These are phyloP conservation scores for Drosophila subobscura DNA, from an alignment of 1,140 invertebrate genomes.

Conservation along the genomic window DNA sequence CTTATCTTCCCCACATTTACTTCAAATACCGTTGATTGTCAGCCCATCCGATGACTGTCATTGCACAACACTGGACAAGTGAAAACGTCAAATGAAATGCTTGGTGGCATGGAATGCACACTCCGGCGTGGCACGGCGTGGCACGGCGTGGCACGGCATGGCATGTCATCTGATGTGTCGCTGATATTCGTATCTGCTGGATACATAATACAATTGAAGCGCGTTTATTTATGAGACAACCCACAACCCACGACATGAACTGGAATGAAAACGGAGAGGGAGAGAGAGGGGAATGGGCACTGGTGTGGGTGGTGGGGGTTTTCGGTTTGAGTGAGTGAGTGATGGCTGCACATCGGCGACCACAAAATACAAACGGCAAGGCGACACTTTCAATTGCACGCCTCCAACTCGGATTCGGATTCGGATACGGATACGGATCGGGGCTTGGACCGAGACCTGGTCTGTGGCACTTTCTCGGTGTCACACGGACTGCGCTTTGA, in stretches of 20 bases:
- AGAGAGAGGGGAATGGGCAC: not conserved
- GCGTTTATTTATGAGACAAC: slow-evolving; percentile 53
- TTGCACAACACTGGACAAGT: slow-evolving; percentile 35
- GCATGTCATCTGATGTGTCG: slow-evolving; percentile 28
- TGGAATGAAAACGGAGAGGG: not conserved
- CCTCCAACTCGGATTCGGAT: slow-evolving; percentile 44
- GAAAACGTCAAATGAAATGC: slow-evolving; percentile 26
- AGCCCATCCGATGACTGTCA: not conserved
- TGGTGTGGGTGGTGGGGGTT: not conserved
- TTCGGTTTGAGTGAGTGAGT: slow-evolving; percentile 33
- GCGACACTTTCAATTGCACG: slow-evolving; percentile 76
- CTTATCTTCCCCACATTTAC: no score
- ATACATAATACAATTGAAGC: slow-evolving; percentile 48
- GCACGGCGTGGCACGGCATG: slow-evolving; percentile 13
- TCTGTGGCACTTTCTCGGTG: slow-evolving; percentile 61
- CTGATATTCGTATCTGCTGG: slow-evolving; percentile 32
- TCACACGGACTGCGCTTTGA: slow-evolving; percentile 40
- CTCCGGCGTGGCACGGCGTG: slow-evolving; percentile 12
- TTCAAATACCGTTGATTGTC: not conserved
- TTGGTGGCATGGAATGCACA: slow-evolving; percentile 5
- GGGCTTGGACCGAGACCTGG: slow-evolving; percentile 12
- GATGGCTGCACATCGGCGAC: slow-evolving; percentile 71
- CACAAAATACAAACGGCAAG: slow-evolving; percentile 53
- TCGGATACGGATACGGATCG: slow-evolving; percentile 14
- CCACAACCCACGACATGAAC: slow-evolving; percentile 13